Conservation (phyloP, 2,888 invertebrate species). For the Erpobdella octoculata region DNA sequence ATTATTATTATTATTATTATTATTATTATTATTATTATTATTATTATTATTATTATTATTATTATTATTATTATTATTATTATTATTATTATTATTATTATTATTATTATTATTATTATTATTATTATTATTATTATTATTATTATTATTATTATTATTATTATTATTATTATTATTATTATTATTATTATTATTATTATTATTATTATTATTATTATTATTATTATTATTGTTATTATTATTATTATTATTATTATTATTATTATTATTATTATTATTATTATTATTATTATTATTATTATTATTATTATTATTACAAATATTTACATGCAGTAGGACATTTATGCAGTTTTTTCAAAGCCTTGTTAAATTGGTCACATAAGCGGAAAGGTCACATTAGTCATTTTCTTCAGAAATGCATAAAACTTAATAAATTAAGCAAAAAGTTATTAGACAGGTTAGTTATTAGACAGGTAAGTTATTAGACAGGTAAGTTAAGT, state of each 20-base stretch:
- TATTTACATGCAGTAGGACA: background rate
- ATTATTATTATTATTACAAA: background rate
- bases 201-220: background rate
- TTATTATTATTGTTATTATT: background rate
- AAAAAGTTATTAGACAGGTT: too few relatives aligned
- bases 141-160: background rate
- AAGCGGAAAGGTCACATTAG: too few relatives aligned
- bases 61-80: conserved; percentile 11
- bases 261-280: background rate
- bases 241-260: background rate
- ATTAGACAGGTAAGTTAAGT: too few relatives aligned
- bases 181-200: background rate
- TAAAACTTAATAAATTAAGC: too few relatives aligned
- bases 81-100: conserved; percentile 9
- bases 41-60: conserved; percentile 9
- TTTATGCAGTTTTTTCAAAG: too few relatives aligned
- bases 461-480: too few relatives aligned
- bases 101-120: background rate
- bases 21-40: conserved; percentile 7
- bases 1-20: conserved; percentile 16
- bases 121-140: background rate
- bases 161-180: background rate
- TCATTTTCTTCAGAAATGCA: too few relatives aligned
- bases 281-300: background rate
- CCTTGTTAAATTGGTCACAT: too few relatives aligned